A percentile compares a stretch with the other conserved stretches of the same genome.
Evolutionary conservation across 2,797 vertebrate species (phyloP).

Genomic region (Periophthalmus magnuspinnatus): DNA sequence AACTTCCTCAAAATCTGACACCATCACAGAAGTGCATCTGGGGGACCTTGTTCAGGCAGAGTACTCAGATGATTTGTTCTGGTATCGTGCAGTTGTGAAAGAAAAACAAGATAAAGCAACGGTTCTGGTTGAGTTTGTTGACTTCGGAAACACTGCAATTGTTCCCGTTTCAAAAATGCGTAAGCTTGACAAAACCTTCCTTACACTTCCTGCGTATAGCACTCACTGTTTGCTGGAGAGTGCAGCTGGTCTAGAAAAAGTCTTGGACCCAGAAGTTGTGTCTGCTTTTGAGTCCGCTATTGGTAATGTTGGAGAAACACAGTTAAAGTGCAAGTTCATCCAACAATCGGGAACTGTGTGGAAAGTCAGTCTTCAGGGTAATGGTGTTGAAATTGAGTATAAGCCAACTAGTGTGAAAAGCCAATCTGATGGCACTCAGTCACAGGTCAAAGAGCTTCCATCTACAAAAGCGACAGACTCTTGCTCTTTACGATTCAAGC

Average conservation of each 20-base stretch:
- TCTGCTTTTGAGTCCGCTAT: constrained; percentile 75
- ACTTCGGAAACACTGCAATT: constrained; percentile 87
- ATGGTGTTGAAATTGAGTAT: constrained; percentile 67
- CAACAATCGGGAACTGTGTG: constrained; percentile 77
- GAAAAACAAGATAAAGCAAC: constrained; percentile 53
- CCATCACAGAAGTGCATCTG: constrained; percentile 60
- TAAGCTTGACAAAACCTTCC: constrained; percentile 66
- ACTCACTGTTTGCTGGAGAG: constrained; percentile 80
- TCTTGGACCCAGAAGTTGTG: constrained; percentile 59
- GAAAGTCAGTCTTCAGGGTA: constrained; percentile 83
- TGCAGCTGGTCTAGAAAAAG: constrained; percentile 31
- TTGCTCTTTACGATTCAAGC: constrained; percentile 29
- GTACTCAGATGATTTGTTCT: constrained; percentile 84
- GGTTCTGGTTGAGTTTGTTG: constrained; percentile 84
- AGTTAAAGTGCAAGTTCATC: constrained; percentile 82
- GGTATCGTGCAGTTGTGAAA: constrained; percentile 87
- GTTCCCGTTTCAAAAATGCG: constrained; percentile 69
- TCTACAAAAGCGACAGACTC: constrained; percentile 38
- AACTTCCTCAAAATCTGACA: constrained; percentile 29
- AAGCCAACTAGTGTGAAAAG: constrained; percentile 43
- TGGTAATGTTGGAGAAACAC: constrained; percentile 59
- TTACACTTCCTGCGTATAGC: constrained; percentile 75
- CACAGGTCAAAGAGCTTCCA: constrained; percentile 10
- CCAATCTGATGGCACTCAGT: constrained; percentile 8
- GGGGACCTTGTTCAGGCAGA: constrained; percentile 86